These are phyloP conservation scores for Clarias platycephalus DNA, from an alignment of 2,797 vertebrate genomes.

Conservation along the genomic window DNA sequence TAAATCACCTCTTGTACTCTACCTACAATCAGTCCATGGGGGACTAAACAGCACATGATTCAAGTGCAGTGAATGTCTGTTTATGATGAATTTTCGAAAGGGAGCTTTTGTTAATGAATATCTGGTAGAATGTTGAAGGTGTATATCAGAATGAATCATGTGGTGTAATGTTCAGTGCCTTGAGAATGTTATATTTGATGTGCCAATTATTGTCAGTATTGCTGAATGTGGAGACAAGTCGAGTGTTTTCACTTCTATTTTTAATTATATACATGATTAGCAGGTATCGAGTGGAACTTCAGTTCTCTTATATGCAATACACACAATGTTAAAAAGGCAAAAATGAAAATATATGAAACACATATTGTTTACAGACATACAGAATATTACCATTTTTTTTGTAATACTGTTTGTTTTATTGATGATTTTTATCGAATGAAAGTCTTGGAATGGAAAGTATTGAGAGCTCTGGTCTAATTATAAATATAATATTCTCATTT, in stretches of 20 bases:
- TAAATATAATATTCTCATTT: slow-evolving; percentile 27
- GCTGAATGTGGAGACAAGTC: slow-evolving; percentile 22
- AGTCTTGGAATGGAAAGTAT: slow-evolving; percentile 18
- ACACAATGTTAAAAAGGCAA: neutral
- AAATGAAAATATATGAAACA: slow-evolving; percentile 5
- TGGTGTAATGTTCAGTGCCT: slow-evolving; percentile 6
- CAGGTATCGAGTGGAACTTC: neutral
- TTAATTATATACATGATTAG: slow-evolving; percentile 1
- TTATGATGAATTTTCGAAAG: neutral
- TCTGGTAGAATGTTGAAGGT: slow-evolving; percentile 11
- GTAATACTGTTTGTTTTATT: neutral
- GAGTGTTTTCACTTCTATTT: slow-evolving; percentile 15
- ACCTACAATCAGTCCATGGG: neutral
- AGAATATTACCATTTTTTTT: neutral
- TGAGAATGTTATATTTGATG: slow-evolving; percentile 19
- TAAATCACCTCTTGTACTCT: slow-evolving; percentile 17
- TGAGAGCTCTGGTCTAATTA: slow-evolving; percentile 8
- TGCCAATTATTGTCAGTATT: slow-evolving; percentile 41
- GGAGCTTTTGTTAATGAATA: slow-evolving; percentile 13
- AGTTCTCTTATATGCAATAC: slow-evolving; percentile 5
- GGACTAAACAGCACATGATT: slow-evolving; percentile 9
- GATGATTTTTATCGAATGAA: neutral
- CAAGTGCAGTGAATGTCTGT: slow-evolving; percentile 12
- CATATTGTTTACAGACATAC: slow-evolving; percentile 7
- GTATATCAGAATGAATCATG: slow-evolving; percentile 18